phyloP scores from a whole-genome alignment of 2,888 invertebrate species.

The Caenorhabditis becei region DNA sequence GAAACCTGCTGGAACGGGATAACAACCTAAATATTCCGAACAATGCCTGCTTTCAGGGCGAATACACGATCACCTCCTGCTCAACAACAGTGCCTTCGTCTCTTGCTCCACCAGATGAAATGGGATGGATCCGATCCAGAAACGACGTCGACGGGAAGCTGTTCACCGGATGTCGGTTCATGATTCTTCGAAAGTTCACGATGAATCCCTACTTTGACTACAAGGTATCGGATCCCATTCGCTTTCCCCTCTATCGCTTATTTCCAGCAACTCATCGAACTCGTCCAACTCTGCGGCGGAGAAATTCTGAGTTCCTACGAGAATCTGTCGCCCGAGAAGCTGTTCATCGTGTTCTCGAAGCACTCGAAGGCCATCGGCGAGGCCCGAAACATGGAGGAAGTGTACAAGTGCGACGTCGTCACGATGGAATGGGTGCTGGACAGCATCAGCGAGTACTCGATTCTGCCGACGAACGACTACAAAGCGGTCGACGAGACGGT shows the following conservation, averaged over 20 bases:
- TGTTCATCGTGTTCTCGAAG: slow-evolving; percentile 56
- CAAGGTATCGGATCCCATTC: slow-evolving; percentile 13
- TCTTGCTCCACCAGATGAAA: neutral
- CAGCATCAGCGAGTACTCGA: slow-evolving; percentile 52
- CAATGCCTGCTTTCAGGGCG: slow-evolving; percentile 46
- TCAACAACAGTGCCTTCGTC: neutral
- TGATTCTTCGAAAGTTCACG: slow-evolving; percentile 48
- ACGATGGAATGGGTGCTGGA: slow-evolving; percentile 59
- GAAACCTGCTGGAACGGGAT: no score
- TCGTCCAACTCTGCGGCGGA: slow-evolving; percentile 57
- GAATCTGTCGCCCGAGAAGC: slow-evolving; percentile 35
- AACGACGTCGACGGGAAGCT: slow-evolving; percentile 28
- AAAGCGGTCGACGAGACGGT: slow-evolving; percentile 22
- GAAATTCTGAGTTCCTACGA: slow-evolving; percentile 41
- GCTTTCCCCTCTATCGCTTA: neutral
- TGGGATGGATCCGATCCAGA: slow-evolving; percentile 49
- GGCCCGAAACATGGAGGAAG: slow-evolving; percentile 25
- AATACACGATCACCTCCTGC: slow-evolving; percentile 45
- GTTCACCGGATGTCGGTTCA: slow-evolving; percentile 43
- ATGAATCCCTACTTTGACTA: slow-evolving; percentile 48
- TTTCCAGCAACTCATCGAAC: slow-evolving; percentile 57
- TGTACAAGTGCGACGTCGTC: slow-evolving; percentile 46
- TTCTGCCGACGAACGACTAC: slow-evolving; percentile 34
- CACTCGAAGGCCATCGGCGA: slow-evolving; percentile 47
- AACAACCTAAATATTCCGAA: no score